These are phyloP conservation scores for Nesoenas mayeri DNA, from an alignment of 2,113 vertebrate species.

Conservation along the genomic window DNA sequence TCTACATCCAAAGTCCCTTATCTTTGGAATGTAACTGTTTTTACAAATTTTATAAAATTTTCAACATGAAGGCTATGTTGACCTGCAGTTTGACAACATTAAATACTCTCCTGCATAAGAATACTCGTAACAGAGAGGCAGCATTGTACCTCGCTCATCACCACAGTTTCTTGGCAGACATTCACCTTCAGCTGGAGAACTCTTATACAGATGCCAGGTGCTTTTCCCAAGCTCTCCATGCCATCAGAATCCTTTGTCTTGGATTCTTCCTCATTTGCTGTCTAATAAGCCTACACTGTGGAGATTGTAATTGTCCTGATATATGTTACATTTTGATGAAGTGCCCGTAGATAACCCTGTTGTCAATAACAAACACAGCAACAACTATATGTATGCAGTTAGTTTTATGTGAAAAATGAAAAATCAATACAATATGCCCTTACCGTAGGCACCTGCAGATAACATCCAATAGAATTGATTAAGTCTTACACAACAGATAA, in stretches of 20 bases:
- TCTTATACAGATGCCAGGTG: neutral
- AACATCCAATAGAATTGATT: slow-evolving; percentile 31
- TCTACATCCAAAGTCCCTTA: neutral
- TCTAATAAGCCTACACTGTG: neutral
- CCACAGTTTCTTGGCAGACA: neutral
- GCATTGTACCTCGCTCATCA: neutral
- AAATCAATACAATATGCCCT: slow-evolving; percentile 54
- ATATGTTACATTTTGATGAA: neutral
- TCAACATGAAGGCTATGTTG: accelerated
- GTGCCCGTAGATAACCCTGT: neutral
- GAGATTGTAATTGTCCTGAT: neutral
- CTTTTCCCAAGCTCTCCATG: neutral
- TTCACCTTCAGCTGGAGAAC: neutral
- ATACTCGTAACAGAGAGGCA: neutral
- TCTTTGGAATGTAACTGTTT: neutral
- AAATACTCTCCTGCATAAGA: neutral
- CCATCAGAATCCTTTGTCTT: neutral
- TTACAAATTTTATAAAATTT: neutral
- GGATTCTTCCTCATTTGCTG: neutral
- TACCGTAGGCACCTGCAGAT: slow-evolving; percentile 15
- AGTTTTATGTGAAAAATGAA: slow-evolving; percentile 48
- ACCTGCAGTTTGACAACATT: neutral
- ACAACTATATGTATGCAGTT: neutral
- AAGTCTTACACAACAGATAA: slow-evolving; percentile 18
- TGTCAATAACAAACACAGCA: neutral